Percentiles rank a stretch among this genome's conserved stretches.
phyloP scores from a whole-genome alignment of 2,888 invertebrate genomes.

The Eueremaeus valkanovi region DNA sequence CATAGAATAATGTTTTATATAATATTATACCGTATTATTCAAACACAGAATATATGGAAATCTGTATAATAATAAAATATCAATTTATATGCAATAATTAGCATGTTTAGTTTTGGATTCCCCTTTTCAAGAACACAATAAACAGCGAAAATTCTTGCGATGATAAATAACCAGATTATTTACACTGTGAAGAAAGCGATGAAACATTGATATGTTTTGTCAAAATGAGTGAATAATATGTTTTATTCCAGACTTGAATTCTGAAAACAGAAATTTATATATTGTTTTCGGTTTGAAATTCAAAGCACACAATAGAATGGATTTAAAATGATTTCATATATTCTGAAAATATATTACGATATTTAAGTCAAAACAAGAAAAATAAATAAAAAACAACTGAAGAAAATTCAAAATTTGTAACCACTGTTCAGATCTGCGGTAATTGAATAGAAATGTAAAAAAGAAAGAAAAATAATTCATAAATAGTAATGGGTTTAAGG shows the following conservation, averaged over 20 bases:
- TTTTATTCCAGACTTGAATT: background rate
- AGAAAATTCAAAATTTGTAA: background rate
- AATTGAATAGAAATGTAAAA: background rate
- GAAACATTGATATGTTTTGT: conserved; percentile 19
- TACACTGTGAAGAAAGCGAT: background rate
- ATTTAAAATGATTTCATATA: background rate
- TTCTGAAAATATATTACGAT: background rate
- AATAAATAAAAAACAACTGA: background rate
- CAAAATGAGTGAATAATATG: background rate
- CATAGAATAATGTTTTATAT: too few species aligned
- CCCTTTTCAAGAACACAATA: too few species aligned
- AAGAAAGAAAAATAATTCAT: too few species aligned
- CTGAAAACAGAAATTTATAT: background rate
- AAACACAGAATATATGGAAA: too few species aligned
- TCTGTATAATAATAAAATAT: too few species aligned
- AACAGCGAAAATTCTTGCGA: too few species aligned
- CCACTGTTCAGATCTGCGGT: background rate
- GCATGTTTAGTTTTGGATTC: too few species aligned
- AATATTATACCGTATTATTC: too few species aligned
- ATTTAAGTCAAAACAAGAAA: background rate
- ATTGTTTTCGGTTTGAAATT: background rate
- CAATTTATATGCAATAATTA: too few species aligned
- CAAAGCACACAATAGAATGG: background rate
- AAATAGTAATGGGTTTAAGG: too few species aligned
- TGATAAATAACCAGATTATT: too few species aligned